Conservation (phyloP, 2,888 invertebrate species). For the Quadriops clusia region DNA sequence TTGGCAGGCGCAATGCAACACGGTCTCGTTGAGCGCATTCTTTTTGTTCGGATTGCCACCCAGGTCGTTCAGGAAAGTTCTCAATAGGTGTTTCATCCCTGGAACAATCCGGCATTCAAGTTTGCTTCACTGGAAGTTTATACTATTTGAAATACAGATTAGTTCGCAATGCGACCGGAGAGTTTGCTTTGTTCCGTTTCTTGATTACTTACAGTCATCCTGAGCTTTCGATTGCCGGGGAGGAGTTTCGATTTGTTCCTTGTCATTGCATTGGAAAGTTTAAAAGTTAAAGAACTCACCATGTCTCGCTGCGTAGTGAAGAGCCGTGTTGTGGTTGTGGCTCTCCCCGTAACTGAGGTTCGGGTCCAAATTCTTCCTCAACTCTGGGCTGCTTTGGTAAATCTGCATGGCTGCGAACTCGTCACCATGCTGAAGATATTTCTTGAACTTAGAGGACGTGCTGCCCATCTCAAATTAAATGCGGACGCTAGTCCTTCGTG, state of each 20-base stretch:
- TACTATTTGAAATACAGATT: too few relatives aligned
- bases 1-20: slow-evolving; percentile 50
- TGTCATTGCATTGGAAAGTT: too few relatives aligned
- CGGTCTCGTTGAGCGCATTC: slow-evolving; percentile 50
- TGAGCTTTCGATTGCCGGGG: too few relatives aligned
- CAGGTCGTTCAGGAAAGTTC: slow-evolving; percentile 51
- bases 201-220: too few relatives aligned
- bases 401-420: slow-evolving; percentile 56
- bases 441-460: slow-evolving; percentile 55
- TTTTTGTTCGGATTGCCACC: slow-evolving; percentile 58
- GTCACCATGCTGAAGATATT: slow-evolving; percentile 56
- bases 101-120: too few relatives aligned
- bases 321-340: slow-evolving; percentile 52
- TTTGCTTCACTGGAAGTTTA: too few relatives aligned
- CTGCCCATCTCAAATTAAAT: slow-evolving; percentile 45
- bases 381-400: slow-evolving; percentile 50
- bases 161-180: too few relatives aligned
- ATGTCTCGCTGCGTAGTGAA: slow-evolving; percentile 55
- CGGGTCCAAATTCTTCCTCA: slow-evolving; percentile 52
- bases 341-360: slow-evolving; percentile 55
- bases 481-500: slow-evolving; percentile 5
- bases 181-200: too few relatives aligned
- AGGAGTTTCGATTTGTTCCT: too few relatives aligned
- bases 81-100: slow-evolving; percentile 45
- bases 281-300: slow-evolving; percentile 35